Evolutionary conservation across 2,797 vertebrate genomes (phyloP).

Genomic region (Sorex maritimensis): DNA sequence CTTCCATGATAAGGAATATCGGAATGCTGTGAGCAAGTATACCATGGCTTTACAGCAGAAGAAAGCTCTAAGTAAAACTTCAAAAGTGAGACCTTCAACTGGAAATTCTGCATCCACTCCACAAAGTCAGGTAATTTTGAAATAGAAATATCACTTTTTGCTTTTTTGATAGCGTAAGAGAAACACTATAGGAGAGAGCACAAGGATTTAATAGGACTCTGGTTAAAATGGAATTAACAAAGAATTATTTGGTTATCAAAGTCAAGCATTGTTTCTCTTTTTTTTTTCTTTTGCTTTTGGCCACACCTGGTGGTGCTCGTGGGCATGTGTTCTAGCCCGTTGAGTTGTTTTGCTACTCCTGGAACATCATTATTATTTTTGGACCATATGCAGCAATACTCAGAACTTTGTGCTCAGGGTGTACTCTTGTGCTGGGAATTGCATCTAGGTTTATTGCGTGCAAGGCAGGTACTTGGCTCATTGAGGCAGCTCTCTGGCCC

Average conservation of each 20-base stretch:
- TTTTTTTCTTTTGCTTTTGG: too few species aligned
- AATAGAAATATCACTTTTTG: not conserved
- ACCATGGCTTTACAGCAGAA: slow-evolving; percentile 99
- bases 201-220: too few species aligned
- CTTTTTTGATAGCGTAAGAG: not conserved
- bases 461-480: too few species aligned
- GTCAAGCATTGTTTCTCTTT: not conserved
- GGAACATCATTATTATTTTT: too few species aligned
- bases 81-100: slow-evolving; percentile 97
- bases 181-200: not conserved
- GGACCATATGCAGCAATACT: too few species aligned
- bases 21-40: slow-evolving; percentile 99
- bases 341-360: too few species aligned
- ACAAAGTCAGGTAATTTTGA: slow-evolving; percentile 94
- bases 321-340: too few species aligned
- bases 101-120: slow-evolving; percentile 94
- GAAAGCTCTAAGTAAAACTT: slow-evolving; percentile 98
- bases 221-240: slow-evolving; percentile 26
- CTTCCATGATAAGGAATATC: slow-evolving; percentile 99
- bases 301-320: too few species aligned
- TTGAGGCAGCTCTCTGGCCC: too few species aligned
- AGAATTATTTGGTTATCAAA: slow-evolving; percentile 13
- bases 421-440: too few species aligned
- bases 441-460: too few species aligned
- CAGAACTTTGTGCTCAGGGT: too few species aligned